These are phyloP conservation scores for Calephelis perditalis DNA, from an alignment of 2,888 invertebrate genomes.

Conservation along the genomic window DNA sequence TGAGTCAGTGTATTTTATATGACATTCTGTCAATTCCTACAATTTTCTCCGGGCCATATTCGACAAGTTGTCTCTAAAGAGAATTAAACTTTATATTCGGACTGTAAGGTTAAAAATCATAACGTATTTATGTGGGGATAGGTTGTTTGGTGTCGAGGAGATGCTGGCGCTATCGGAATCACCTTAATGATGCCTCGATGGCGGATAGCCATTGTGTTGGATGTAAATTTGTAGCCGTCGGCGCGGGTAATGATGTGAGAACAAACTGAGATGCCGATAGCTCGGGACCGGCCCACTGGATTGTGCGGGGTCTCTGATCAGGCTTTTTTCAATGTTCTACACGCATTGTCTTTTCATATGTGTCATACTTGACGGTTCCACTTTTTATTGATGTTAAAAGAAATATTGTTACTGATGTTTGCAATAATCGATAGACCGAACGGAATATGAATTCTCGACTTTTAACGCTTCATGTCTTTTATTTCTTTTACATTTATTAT, in stretches of 20 bases:
- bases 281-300: conserved; percentile 27
- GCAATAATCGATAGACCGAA: background rate
- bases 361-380: conserved; percentile 22
- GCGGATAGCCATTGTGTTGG: conserved; percentile 78
- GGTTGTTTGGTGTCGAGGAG: conserved; percentile 43
- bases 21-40: conserved; percentile 59
- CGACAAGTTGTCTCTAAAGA: conserved; percentile 45
- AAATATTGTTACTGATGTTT: conserved; percentile 4
- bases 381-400: background rate
- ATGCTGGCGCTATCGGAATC: conserved; percentile 76
- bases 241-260: conserved; percentile 79
- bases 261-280: conserved; percentile 71
- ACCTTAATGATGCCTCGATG: conserved; percentile 79
- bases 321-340: conserved; percentile 25
- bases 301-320: conserved; percentile 26
- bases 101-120: conserved; percentile 44
- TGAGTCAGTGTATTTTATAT: conserved; percentile 51
- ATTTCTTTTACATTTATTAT: too few species aligned
- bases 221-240: conserved; percentile 79
- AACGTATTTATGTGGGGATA: conserved; percentile 32
- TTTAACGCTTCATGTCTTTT: too few species aligned
- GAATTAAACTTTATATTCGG: conserved; percentile 35
- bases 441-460: too few species aligned
- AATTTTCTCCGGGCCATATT: conserved; percentile 29
- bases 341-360: conserved; percentile 24